phyloP scores from a whole-genome alignment of 1,140 invertebrate genomes.

The Periplaneta americana region DNA sequence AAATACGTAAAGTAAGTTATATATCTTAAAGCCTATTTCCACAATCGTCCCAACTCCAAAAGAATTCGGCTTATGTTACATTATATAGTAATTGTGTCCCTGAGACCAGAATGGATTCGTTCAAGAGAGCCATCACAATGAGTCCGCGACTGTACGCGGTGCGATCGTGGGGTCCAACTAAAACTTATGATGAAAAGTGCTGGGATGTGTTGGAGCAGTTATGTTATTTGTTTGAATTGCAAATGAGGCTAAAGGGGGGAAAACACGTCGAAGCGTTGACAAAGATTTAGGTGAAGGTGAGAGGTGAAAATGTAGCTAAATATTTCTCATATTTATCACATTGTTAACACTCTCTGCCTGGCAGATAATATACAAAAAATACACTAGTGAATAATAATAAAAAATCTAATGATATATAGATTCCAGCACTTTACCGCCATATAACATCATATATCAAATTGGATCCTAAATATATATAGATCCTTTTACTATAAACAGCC shows the following conservation, averaged over 20 bases:
- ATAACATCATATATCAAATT: constrained; percentile 3
- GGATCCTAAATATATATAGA: constrained; percentile 9
- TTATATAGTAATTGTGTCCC: too few species aligned
- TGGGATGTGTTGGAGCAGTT: not conserved
- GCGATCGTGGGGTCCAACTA: not conserved
- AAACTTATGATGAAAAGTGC: not conserved
- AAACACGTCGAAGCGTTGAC: constrained; percentile 12
- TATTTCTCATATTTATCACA: constrained; percentile 19
- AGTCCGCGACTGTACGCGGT: not conserved
- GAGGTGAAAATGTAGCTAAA: constrained; percentile 16
- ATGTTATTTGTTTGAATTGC: constrained; percentile 17
- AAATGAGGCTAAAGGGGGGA: constrained; percentile 8
- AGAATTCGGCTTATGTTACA: too few species aligned
- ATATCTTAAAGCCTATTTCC: too few species aligned
- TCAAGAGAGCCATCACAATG: not conserved
- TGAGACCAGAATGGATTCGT: too few species aligned
- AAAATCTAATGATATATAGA: constrained; percentile 5
- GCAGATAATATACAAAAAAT: not conserved
- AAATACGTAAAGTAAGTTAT: too few species aligned
- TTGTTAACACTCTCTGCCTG: constrained; percentile 14
- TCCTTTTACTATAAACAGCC: constrained; percentile 4
- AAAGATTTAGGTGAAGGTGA: constrained; percentile 16
- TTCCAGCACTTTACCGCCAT: not conserved
- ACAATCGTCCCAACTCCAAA: too few species aligned
- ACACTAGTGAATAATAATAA: too few species aligned